phyloP scores from a whole-genome alignment of 2,888 invertebrate species.

The Escarpia spicata region DNA sequence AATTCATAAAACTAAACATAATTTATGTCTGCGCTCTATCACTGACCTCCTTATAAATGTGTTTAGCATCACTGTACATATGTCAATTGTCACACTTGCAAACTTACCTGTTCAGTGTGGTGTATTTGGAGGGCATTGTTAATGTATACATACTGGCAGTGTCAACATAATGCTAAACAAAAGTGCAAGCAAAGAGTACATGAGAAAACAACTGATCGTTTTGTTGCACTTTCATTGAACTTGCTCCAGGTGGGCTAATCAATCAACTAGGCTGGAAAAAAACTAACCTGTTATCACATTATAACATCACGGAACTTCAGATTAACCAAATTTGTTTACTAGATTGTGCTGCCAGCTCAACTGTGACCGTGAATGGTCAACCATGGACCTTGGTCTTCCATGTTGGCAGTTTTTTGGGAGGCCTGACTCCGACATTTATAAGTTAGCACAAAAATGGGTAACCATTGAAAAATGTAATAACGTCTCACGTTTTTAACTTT shows the following conservation, averaged over 20 bases:
- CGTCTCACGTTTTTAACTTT: too few relatives aligned
- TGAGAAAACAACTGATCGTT: too few relatives aligned
- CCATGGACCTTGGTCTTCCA: background rate
- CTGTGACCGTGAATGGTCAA: background rate
- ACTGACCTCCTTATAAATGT: background rate
- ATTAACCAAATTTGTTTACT: background rate
- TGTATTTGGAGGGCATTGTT: too few relatives aligned
- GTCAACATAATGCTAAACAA: too few relatives aligned
- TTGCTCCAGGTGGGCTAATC: background rate
- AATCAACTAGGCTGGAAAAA: background rate
- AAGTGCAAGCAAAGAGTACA: too few relatives aligned
- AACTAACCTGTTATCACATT: background rate
- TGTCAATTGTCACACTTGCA: background rate
- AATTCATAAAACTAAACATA: background rate
- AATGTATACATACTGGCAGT: too few relatives aligned
- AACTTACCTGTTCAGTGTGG: too few relatives aligned
- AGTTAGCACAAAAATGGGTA: too few relatives aligned
- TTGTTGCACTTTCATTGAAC: background rate
- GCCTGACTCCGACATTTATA: background rate
- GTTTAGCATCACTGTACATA: background rate
- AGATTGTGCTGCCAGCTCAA: background rate
- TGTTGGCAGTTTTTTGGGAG: background rate
- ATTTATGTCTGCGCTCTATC: background rate
- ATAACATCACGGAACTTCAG: background rate
- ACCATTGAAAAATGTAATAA: too few relatives aligned